Percentiles rank a stretch among this genome's conserved stretches.
Evolutionary conservation across 1,140 invertebrate species (phyloP).

Genomic region (Argopecten irradians): DNA sequence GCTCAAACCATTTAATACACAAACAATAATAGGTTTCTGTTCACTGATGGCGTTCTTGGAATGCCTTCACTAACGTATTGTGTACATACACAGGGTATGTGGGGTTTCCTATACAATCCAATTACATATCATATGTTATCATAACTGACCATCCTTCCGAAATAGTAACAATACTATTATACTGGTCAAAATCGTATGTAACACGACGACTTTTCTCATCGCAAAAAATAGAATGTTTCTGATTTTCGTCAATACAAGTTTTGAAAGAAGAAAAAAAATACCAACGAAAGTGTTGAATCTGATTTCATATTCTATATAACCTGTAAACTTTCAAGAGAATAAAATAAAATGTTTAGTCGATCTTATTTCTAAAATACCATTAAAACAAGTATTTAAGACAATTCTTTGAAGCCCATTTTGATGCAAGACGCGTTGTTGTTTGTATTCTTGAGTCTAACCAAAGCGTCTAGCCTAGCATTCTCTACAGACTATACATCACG

Average conservation of each 20-base stretch:
- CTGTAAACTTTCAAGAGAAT: neutral
- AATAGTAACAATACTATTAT: no score
- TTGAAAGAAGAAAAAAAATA: no score
- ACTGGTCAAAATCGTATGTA: no score
- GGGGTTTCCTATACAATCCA: neutral
- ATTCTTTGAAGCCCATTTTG: neutral
- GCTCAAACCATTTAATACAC: slow-evolving; percentile 18
- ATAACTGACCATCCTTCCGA: neutral
- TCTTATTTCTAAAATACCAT: no score
- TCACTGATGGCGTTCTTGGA: neutral
- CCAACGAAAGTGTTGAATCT: no score
- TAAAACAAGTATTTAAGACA: no score
- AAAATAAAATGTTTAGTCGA: neutral
- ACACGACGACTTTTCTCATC: no score
- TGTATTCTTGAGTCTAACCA: neutral
- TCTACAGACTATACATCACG: slow-evolving; percentile 2
- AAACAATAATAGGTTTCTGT: neutral
- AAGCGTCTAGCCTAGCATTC: slow-evolving; percentile 13
- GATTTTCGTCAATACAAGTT: no score
- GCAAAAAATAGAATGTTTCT: no score
- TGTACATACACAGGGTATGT: neutral
- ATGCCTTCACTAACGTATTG: neutral
- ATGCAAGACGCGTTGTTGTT: neutral
- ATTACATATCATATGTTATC: neutral
- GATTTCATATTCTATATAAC: neutral